phyloP scores from a whole-genome alignment of 2,113 vertebrate genomes.

The Telmatochromis brachygnathus region DNA sequence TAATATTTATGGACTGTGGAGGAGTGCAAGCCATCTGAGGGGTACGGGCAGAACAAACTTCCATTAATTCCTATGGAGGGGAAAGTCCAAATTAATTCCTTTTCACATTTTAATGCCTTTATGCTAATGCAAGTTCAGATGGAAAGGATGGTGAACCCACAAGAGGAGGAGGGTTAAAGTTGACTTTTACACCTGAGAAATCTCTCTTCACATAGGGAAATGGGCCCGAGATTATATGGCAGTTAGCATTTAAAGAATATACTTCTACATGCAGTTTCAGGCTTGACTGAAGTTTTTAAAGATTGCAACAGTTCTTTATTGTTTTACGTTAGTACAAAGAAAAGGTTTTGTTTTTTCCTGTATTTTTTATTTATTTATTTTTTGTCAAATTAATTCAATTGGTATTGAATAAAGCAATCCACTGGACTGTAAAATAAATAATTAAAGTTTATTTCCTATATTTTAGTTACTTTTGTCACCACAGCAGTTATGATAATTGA shows the following conservation, averaged over 20 bases:
- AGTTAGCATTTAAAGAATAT: conserved; percentile 2
- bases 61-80: conserved; percentile 80
- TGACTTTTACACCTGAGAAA: conserved; percentile 66
- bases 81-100: conserved; percentile 82
- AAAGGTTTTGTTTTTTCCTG: background rate
- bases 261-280: background rate
- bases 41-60: conserved; percentile 76
- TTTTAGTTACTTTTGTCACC: background rate
- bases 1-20: conserved; percentile 82
- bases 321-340: background rate
- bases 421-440: background rate
- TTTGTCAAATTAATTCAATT: background rate
- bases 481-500: background rate
- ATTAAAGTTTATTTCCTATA: background rate
- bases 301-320: background rate
- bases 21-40: conserved; percentile 62
- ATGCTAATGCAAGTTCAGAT: conserved; percentile 73
- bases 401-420: background rate
- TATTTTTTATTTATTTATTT: background rate
- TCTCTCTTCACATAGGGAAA: conserved; percentile 42
- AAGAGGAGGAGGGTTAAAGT: conserved; percentile 68
- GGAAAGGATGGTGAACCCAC: conserved; percentile 56
- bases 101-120: conserved; percentile 81
- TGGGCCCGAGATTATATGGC: conserved; percentile 7
- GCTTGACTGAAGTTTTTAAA: conserved; percentile 1